Evolutionary conservation across 2,888 invertebrate species (phyloP).

Genomic region (Megaustenia siamemsis): DNA sequence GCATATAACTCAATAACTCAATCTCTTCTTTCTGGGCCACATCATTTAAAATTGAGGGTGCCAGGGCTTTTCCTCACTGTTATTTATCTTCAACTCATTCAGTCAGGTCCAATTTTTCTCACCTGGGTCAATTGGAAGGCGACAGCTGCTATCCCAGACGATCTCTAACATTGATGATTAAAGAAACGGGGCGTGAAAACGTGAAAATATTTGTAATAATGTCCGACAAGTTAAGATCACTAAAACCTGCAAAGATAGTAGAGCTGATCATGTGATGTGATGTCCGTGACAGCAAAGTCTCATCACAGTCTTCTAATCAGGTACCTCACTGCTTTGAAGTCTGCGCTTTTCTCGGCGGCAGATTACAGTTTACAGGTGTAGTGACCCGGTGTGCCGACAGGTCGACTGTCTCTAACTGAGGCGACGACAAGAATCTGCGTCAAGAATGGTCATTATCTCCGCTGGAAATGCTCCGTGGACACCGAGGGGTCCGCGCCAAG

Average conservation of each 20-base stretch:
- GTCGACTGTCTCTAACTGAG: constrained; percentile 41
- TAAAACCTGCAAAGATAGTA: not conserved
- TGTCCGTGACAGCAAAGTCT: not conserved
- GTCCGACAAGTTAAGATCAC: too few relatives aligned
- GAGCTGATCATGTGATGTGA: not conserved
- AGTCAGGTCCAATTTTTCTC: too few relatives aligned
- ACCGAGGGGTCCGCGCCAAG: constrained; percentile 4
- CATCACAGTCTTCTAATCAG: constrained; percentile 37
- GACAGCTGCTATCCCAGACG: too few relatives aligned
- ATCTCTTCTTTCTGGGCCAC: too few relatives aligned
- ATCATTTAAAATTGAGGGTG: too few relatives aligned
- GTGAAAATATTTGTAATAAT: too few relatives aligned
- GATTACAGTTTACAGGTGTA: constrained; percentile 33
- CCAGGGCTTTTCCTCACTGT: too few relatives aligned
- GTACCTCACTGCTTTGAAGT: constrained; percentile 23
- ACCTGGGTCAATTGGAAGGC: too few relatives aligned
- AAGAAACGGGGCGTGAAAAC: too few relatives aligned
- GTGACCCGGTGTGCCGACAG: constrained; percentile 28
- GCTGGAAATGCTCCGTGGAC: constrained; percentile 25
- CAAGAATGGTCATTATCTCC: constrained; percentile 44
- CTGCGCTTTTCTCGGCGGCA: not conserved
- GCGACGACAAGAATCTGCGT: constrained; percentile 42
- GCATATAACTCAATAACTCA: too few relatives aligned
- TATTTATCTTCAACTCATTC: too few relatives aligned
- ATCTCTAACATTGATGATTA: too few relatives aligned